Evolutionary conservation across 2,888 invertebrate species (phyloP).

Genomic region (Aspidiotus destructor): DNA sequence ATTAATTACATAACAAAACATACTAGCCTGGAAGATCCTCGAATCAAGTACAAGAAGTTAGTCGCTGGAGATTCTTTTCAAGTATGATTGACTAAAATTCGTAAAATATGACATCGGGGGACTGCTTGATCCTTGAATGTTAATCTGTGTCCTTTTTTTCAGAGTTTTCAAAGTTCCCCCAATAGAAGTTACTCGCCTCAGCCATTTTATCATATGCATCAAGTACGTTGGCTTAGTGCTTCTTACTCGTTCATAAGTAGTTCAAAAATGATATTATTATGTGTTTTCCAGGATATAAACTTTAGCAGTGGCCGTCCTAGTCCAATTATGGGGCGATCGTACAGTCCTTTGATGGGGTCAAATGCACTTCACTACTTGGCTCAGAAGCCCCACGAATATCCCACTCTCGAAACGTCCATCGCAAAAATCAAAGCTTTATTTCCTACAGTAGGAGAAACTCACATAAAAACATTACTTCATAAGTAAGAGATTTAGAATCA

Average conservation of each 20-base stretch:
- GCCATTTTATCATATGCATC: conserved; percentile 35
- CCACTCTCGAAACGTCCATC: conserved; percentile 63
- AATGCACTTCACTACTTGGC: conserved; percentile 37
- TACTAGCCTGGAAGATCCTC: conserved; percentile 69
- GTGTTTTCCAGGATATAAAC: conserved; percentile 43
- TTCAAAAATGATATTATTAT: background rate
- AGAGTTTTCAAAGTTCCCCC: conserved; percentile 29
- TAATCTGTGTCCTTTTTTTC: conserved; percentile 3
- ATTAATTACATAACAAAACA: conserved; percentile 61
- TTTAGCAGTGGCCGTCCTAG: conserved; percentile 44
- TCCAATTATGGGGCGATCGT: conserved; percentile 46
- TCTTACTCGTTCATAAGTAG: background rate
- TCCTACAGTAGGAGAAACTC: conserved; percentile 80
- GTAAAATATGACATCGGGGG: background rate
- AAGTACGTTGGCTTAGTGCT: conserved; percentile 20
- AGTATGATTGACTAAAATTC: background rate
- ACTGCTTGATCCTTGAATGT: background rate
- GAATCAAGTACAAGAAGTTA: conserved; percentile 41
- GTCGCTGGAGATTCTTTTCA: conserved; percentile 44
- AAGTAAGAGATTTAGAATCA: conserved; percentile 57
- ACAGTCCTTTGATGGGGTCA: conserved; percentile 45
- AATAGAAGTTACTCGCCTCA: conserved; percentile 33
- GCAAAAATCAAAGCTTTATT: conserved; percentile 77
- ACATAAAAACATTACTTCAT: conserved; percentile 73
- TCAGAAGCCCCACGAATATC: conserved; percentile 44